Evolutionary conservation across 2,113 vertebrate species (phyloP), one percentile per base, ranked within the genome.

Genomic region (Catharus fuscescens): DNA sequence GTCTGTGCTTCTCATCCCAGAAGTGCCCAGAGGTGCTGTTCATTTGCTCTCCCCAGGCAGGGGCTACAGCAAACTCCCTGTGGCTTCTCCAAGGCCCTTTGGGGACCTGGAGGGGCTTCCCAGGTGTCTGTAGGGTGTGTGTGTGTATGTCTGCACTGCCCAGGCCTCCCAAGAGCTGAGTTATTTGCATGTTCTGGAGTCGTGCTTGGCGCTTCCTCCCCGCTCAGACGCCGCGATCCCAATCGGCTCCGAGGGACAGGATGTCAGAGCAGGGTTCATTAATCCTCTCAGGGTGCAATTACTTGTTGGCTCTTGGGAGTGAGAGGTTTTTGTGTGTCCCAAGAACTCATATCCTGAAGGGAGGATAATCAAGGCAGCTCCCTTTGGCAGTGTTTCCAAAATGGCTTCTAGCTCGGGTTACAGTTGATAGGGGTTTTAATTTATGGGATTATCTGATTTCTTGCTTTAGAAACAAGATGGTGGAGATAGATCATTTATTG

Each of bases 341-440:
- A 78, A 97, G 97, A 98, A 97, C 88, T 98, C 98, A 98, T 98
- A 98, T 98, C 98, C 98, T 98, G 98, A 91, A 86, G 91, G 91
- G 92, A 97, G 95, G 92, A 96, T 96, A 96, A 98, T 98, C 97
- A 97, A 91, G 93, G 89, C 96, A 88, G 97, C 96, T 93, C 94
- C 86, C 66, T 94, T 92, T 89, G 95, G 96, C 97, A 91, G 79
- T 71, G 88, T 89, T 96, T 88, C 95, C 91, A 93, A 94, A 95
- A 93, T 90, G 88, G 96, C 80, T 81, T 53, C 90, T 71, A n/a
- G 91, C 92, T 81, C 4, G 44, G 94, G 44, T 95, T 92, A 78
- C 91, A 72, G 18, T 95, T 96, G 97, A 98, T 97, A 98, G 97
- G 93, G 94, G 93, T 96, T 98, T 98, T 98, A 97, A 98, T 98